Evolutionary conservation across 1,140 invertebrate species (phyloP).

Genomic region (Zaprionus ornatus): DNA sequence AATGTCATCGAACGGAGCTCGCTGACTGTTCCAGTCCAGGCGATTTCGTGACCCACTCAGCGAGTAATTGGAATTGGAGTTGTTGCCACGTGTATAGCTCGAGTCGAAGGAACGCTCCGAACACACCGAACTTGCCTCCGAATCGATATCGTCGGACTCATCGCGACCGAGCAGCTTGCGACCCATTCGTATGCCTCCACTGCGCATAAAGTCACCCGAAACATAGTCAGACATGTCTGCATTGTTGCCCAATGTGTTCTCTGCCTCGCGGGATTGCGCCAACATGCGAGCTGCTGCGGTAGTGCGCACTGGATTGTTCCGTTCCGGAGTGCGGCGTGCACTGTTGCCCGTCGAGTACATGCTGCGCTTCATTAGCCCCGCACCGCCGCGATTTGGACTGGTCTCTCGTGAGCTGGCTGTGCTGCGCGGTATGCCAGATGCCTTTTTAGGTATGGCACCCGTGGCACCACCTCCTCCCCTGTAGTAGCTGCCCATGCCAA

Average conservation of each 20-base stretch:
- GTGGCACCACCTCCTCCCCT: slow-evolving; percentile 67
- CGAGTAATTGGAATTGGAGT: slow-evolving; percentile 85
- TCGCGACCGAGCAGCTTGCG: slow-evolving; percentile 85
- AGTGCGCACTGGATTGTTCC: slow-evolving; percentile 85
- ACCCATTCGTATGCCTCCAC: slow-evolving; percentile 69
- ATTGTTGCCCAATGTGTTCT: slow-evolving; percentile 90
- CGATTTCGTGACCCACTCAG: slow-evolving; percentile 92
- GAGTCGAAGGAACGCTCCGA: slow-evolving; percentile 96
- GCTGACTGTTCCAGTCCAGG: slow-evolving; percentile 85
- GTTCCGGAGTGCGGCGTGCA: slow-evolving; percentile 84
- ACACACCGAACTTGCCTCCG: slow-evolving; percentile 97
- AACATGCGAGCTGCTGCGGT: slow-evolving; percentile 92
- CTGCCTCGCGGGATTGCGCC: slow-evolving; percentile 94
- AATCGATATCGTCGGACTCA: slow-evolving; percentile 93
- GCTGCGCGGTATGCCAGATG: slow-evolving; percentile 90
- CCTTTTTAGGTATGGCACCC: slow-evolving; percentile 84
- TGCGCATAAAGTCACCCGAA: slow-evolving; percentile 65
- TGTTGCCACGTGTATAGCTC: slow-evolving; percentile 84
- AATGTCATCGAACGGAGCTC: slow-evolving; percentile 89
- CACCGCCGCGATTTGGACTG: slow-evolving; percentile 84
- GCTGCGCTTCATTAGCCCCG: slow-evolving; percentile 72
- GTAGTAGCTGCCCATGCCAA: slow-evolving; percentile 83
- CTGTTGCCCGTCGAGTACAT: slow-evolving; percentile 69
- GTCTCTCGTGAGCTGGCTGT: slow-evolving; percentile 88
- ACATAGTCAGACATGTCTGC: slow-evolving; percentile 77